Evolutionary conservation across 2,113 vertebrate genomes (phyloP), one percentile per base, ranked within the genome.

Genomic region (Pavo muticus): DNA sequence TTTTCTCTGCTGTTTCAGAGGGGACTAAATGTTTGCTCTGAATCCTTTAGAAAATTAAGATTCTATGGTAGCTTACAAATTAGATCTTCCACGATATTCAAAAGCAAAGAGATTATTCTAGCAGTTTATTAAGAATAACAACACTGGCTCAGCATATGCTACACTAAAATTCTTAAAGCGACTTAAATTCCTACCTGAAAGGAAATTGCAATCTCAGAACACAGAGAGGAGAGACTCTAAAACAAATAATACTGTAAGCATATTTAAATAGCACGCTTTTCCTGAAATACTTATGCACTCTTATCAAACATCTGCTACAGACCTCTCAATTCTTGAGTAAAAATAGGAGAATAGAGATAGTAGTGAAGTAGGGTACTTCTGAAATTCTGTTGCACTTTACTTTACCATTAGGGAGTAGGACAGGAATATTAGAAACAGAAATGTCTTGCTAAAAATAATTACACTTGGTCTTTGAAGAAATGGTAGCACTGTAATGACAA

Each of bases 181-280:
- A 78, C 68, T 86, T 80, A 18, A 77, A 74, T 56, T 92, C 76
- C 61, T 83, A 90, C 73, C 60, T 94, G 61, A 90, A 90, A 90
- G 42, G 69, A 93, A 93, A 93, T 10, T 77, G 83, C 79, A 91
- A 87, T 78, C 80, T 93, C 72, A 92, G 69, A 91, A 83, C 67
- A 94, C 61, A 90, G 50, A 91, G 74, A 75, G 14, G 14, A 85
- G 42, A 94, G 19, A 84, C 68, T 91, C 60, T 91, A 90, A 90
- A 90, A 39, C 80, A 94, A 84, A 91, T 42, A 88, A 63, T 56
- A 92, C 19, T 64, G 11, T 47, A 78, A 88, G 23, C 47, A 61
- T 70, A 48, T 74, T 86, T 88, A 77, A 88, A 80, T 2, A 93
- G 56, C 19, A 67, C 5, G 20, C 39, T 90, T 86, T 47, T 42